Evolutionary conservation across 2,113 vertebrate genomes (phyloP).

Genomic region (Furnarius figulus): DNA sequence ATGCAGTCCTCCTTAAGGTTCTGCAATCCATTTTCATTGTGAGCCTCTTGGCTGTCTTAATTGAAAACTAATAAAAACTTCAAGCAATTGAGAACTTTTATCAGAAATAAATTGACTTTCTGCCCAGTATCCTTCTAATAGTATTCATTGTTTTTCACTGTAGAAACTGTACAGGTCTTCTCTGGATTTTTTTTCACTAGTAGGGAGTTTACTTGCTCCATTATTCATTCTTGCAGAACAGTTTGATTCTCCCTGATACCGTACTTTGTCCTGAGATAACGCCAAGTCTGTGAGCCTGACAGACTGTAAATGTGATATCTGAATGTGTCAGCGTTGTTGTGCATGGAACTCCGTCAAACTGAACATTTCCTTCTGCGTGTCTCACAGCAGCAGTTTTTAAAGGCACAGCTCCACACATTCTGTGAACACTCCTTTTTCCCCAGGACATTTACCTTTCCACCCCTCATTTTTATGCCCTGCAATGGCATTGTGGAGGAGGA

Average conservation of each 20-base stretch:
- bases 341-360: background rate
- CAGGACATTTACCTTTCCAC: background rate
- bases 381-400: background rate
- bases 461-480: background rate
- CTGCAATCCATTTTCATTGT: background rate
- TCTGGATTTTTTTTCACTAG: background rate
- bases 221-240: background rate
- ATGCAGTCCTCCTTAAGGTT: background rate
- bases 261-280: background rate
- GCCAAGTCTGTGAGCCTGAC: background rate
- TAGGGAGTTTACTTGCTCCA: background rate
- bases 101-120: constrained; percentile 14
- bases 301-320: background rate
- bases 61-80: background rate
- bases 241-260: background rate
- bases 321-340: background rate
- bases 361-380: background rate
- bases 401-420: background rate
- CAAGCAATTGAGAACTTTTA: background rate
- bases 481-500: background rate
- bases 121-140: background rate
- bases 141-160: background rate
- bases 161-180: background rate
- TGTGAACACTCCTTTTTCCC: background rate
- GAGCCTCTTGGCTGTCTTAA: background rate